Conservation (phyloP, 2,888 invertebrate species). For the Amphipoea oculea region DNA sequence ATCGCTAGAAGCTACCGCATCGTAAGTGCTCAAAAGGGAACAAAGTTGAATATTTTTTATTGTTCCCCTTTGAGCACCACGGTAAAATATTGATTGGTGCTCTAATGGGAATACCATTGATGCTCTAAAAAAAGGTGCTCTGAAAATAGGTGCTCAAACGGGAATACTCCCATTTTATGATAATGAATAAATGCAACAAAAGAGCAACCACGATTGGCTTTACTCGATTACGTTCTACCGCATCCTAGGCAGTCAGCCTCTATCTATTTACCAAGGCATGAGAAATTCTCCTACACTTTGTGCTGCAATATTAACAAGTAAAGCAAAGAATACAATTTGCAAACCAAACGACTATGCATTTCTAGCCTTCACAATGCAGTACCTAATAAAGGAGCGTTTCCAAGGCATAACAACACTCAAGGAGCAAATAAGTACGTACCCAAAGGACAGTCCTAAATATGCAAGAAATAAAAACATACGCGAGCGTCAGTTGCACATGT, state of each 20-base stretch:
- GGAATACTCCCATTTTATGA: too few species aligned
- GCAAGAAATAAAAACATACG: slow-evolving; percentile 65
- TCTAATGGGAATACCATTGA: too few species aligned
- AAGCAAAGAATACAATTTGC: not conserved
- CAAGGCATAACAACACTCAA: not conserved
- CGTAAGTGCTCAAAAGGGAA: too few species aligned
- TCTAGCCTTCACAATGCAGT: too few species aligned
- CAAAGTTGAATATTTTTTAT: too few species aligned
- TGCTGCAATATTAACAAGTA: not conserved
- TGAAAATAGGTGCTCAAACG: too few species aligned
- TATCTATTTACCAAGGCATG: not conserved
- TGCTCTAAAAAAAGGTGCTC: too few species aligned
- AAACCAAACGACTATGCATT: not conserved
- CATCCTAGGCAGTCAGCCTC: not conserved
- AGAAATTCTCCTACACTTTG: not conserved
- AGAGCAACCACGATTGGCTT: not conserved
- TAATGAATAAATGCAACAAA: too few species aligned
- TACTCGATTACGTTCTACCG: not conserved
- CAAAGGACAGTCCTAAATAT: slow-evolving; percentile 58
- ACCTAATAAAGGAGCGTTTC: not conserved
- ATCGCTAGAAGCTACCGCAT: too few species aligned
- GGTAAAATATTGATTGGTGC: too few species aligned
- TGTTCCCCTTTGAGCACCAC: too few species aligned
- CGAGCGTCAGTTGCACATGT: slow-evolving; percentile 69
- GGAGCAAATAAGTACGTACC: slow-evolving; percentile 14